phyloP scores from a whole-genome alignment of 2,113 vertebrate genomes.

The Lamprotornis superbus region DNA sequence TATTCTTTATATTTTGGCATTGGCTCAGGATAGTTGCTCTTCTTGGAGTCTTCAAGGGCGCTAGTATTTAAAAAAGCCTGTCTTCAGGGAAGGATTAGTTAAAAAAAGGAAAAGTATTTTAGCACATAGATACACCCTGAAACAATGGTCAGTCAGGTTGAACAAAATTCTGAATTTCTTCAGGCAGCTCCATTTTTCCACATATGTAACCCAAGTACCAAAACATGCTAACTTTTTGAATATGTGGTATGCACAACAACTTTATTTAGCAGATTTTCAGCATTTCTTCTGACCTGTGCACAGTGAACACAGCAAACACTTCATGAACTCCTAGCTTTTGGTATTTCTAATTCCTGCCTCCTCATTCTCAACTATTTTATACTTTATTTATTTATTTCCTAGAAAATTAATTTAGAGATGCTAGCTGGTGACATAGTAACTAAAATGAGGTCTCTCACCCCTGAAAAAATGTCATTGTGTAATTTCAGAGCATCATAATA shows the following conservation, averaged over 20 bases:
- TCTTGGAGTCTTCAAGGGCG: not conserved
- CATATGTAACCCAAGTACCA: not conserved
- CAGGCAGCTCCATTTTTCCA: not conserved
- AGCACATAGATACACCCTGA: not conserved
- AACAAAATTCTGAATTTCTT: not conserved
- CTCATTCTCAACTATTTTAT: not conserved
- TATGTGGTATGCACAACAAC: not conserved
- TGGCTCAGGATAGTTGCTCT: not conserved
- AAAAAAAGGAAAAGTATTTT: not conserved
- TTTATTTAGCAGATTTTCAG: not conserved
- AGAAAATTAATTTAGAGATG: not conserved
- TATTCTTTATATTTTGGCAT: not conserved
- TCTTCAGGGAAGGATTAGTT: not conserved
- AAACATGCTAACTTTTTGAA: not conserved
- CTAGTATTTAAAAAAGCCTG: not conserved
- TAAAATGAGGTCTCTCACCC: not conserved
- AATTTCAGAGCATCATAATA: not conserved
- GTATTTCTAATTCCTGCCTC: not conserved
- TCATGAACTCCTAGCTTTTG: not conserved
- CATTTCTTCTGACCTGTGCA: not conserved
- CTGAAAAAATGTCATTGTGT: not conserved
- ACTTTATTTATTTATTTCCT: not conserved
- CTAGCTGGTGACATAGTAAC: not conserved
- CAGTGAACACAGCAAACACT: not conserved
- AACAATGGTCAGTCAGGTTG: not conserved